Percentiles rank a stretch among this genome's conserved stretches.
phyloP scores from a whole-genome alignment of 2,888 invertebrate species.

The Syritta pipiens region DNA sequence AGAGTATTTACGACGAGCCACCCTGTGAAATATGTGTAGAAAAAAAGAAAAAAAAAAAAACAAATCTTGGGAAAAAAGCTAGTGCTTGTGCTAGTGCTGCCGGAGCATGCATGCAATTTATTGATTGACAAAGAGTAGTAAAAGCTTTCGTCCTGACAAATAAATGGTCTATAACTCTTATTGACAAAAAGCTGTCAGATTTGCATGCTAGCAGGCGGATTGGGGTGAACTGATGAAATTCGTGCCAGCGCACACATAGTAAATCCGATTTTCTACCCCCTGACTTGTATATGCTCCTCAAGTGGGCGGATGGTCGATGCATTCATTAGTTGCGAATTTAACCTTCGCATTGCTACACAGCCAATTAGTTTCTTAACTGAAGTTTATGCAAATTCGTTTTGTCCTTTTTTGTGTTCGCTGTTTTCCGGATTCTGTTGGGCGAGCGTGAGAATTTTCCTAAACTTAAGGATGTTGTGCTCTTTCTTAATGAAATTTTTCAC shows the following conservation, averaged over 20 bases:
- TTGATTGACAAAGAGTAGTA: conserved; percentile 67
- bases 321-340: conserved; percentile 59
- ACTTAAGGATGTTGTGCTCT: conserved; percentile 19
- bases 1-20: conserved; percentile 6
- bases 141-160: conserved; percentile 66
- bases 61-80: conserved; percentile 39
- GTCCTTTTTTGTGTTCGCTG: background rate
- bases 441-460: background rate
- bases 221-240: conserved; percentile 37
- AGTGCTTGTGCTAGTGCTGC: conserved; percentile 37
- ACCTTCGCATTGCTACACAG: conserved; percentile 57
- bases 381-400: conserved; percentile 54
- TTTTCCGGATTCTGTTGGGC: too few relatives aligned
- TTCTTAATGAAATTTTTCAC: conserved; percentile 22
- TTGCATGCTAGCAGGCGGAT: conserved; percentile 49
- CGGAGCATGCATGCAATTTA: conserved; percentile 61
- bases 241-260: conserved; percentile 50
- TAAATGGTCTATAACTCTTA: conserved; percentile 60
- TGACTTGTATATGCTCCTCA: background rate
- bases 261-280: conserved; percentile 30
- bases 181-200: conserved; percentile 67
- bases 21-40: conserved; percentile 36
- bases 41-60: background rate
- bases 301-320: conserved; percentile 44
- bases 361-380: conserved; percentile 55